Base-by-base conservation (phyloP, 2,797 vertebrate species). In the Propithecus perrieri region DNA sequence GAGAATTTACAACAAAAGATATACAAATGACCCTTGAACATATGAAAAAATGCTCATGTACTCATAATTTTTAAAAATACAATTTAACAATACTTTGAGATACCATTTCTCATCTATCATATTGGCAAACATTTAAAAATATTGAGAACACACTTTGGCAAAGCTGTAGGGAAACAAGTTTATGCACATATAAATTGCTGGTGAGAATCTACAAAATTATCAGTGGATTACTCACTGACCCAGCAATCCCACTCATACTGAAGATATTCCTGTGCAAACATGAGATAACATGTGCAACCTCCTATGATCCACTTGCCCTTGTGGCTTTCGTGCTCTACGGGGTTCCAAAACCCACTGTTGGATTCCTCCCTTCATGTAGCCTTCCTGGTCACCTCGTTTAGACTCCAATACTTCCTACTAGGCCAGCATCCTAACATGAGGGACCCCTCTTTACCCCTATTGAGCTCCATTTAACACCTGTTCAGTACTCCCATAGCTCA, bases 91-190 rank as follows among this genome's bases (percentile, higher is more conserved):
- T 38, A 91, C 30, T 43, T 46, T 18, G 9, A 65, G 20, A 84
- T 50, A 89, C 33, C 30, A 72, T 79, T 57, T 88, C 35, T 88
- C 24, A 91, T 46, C 43, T 78, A 33, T 35, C 41, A 76, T 6
- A 2, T 38, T 94, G 53, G 11, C 7, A 83, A 75, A n/a, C 33
- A 75, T 26, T 33, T 17, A 55, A 43, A 15, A 61, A 35, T 72
- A 57, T 22, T 48, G 14, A 63, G 59, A 61, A 59, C 75, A 61
- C 35, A 30, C 28, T 55, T 28, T n/a, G 18, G 41, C 26, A 76
- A 80, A 91, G 22, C 43, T 87, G 10, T 43, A 61, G 35, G n/a
- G 3, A 67, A 87, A 26, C n/a, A 41, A 59, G 4, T 30, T 57
- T 3, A 15, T 6, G 33, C 4, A 28, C 4, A 26, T 24, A 33